A percentile compares a stretch with the other conserved stretches of the same genome.
Conservation (phyloP, 2,113 vertebrate genomes). For the Takifugu flavidus region DNA sequence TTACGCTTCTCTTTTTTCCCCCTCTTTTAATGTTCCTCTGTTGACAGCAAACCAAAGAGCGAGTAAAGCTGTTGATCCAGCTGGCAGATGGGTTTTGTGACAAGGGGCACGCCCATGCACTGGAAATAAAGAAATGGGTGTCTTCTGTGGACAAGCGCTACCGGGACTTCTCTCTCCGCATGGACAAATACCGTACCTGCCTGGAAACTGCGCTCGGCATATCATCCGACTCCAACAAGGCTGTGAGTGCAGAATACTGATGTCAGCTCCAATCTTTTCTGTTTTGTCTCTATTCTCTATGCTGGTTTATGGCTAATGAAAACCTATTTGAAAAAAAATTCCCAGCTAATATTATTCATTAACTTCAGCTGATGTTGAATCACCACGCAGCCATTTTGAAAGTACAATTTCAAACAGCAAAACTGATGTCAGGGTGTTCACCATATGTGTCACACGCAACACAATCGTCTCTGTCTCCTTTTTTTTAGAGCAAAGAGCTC, state of each 20-base stretch:
- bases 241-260: slow-evolving; percentile 76
- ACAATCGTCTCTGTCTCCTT: slow-evolving; percentile 20
- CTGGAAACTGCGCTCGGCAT: slow-evolving; percentile 98
- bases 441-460: background rate
- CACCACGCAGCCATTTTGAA: background rate
- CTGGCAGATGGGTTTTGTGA: slow-evolving; percentile 99
- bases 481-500: slow-evolving; percentile 91
- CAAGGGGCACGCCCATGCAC: slow-evolving; percentile 96
- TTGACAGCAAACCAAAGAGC: slow-evolving; percentile 98
- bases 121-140: slow-evolving; percentile 99
- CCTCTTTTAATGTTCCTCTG: slow-evolving; percentile 45
- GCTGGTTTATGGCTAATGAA: background rate
- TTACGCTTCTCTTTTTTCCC: slow-evolving; percentile 29
- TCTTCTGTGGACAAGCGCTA: slow-evolving; percentile 97
- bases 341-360: too few relatives aligned
- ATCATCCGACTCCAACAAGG: slow-evolving; percentile 96
- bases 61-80: slow-evolving; percentile 99
- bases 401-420: background rate
- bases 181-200: slow-evolving; percentile 97
- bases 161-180: slow-evolving; percentile 97
- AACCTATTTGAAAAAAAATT: too few relatives aligned
- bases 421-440: background rate
- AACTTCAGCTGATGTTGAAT: background rate
- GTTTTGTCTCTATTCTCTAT: background rate
- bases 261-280: background rate